Conservation (phyloP, 2,113 vertebrate species). For the Danio rerio region DNA sequence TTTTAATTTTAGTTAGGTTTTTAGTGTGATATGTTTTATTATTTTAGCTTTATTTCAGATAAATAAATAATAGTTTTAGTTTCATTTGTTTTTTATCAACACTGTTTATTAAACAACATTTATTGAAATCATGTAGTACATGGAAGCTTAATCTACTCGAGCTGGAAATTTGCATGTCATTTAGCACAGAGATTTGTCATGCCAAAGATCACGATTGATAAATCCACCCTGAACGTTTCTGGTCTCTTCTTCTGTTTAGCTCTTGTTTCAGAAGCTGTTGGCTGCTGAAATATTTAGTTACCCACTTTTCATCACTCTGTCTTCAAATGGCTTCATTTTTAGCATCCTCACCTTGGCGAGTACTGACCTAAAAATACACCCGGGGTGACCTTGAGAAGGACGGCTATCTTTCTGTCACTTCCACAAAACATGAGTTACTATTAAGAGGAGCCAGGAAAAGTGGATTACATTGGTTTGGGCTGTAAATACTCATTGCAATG, state of each 20-base stretch:
- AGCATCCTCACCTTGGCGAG: conserved; percentile 44
- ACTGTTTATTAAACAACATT: neutral
- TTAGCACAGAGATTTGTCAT: conserved; percentile 4
- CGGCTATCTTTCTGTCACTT: conserved; percentile 32
- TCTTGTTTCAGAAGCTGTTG: neutral
- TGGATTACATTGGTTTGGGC: neutral
- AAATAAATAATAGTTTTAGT: neutral
- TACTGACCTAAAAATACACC: conserved; percentile 50
- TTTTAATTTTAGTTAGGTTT: too few relatives aligned
- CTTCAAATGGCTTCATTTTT: conserved; percentile 18
- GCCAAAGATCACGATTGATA: neutral
- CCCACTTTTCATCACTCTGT: conserved; percentile 9
- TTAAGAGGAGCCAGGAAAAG: neutral
- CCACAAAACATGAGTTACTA: conserved; percentile 7
- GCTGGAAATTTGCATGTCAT: conserved; percentile 11
- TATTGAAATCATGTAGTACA: neutral
- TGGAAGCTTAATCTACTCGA: neutral
- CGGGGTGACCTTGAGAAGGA: conserved; percentile 38
- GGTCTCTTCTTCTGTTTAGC: neutral
- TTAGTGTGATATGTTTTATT: neutral
- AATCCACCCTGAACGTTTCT: neutral
- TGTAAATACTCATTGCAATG: neutral
- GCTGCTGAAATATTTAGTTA: conserved; percentile 27
- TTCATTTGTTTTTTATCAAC: neutral
- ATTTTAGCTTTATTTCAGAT: neutral